Base-by-base conservation (phyloP, 2,797 vertebrate genomes). In the Onychomys torridus region DNA sequence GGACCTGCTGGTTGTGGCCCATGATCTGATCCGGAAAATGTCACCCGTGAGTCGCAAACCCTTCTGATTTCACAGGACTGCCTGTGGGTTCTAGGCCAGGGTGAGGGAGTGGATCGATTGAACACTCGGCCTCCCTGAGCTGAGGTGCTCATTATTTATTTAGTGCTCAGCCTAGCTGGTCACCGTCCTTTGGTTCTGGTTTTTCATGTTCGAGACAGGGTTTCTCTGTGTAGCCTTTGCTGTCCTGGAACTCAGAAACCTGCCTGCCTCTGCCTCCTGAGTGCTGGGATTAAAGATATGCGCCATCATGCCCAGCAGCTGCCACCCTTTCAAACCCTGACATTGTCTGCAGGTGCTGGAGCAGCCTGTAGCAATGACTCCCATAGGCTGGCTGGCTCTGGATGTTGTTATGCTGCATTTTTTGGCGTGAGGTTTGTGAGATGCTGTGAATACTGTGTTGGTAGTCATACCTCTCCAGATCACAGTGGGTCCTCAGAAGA, bases 21-120 rank as follows among this genome's bases (percentile, higher is more conserved):
- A 98, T 3, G 98, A 99, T 59, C 97, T 99, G 57, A 98, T 98
- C 97, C 98, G 98, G 89, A 99, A 98, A 95, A 98, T 98, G 98
- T 99, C 98, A 1, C 98, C 98, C 5, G 98, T 99, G 92, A 98
- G 98, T 93, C 61, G 34, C 46, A 9, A 29, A 23, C 4, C 3
- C 21, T 12, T 27, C 2, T 0, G 12, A 8, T 6, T 29, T 8
- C 49, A 0, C 2, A 16, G 61, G 43, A 13, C 10, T 6, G 0
- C 0, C n/a, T 11, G 2, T 34, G 3, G 59, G 21, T 7, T 76
- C 13, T 3, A 37, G 76, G 14, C 32, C 6, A 1, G 46, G 23
- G 0, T 16, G 71, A 49, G 40, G 8, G 52, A 40, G 2, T 3
- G 46, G 4, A 16, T 16, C 43, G 17, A 14, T 5, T 0, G 34